Evolutionary conservation across 2,888 invertebrate species (phyloP), one percentile per base, ranked within the genome.

Genomic region (Tipula confusa): DNA sequence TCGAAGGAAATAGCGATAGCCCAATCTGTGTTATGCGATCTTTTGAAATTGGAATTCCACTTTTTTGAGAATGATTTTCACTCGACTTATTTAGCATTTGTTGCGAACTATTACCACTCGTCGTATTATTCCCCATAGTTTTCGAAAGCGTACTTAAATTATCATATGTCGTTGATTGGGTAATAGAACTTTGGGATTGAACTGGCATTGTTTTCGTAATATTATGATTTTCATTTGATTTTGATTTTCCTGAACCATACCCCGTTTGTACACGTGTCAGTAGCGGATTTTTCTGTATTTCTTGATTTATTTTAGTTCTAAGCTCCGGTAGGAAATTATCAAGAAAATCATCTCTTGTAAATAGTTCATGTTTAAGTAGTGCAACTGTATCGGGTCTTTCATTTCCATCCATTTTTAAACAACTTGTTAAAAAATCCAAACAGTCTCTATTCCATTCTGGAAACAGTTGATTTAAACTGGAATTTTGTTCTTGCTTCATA

Each of bases 261-360:
- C 83, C 84, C 86, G 87, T 85, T 89, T 91, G 29, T 11, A 84
- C 28, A n/a, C 84, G 82, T 24, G 89, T 85, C 82, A 91, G 86
- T 29, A 92, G 86, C 0, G 92, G 91, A 87, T 92, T 92, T 5
- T 87, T 90, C 86, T 92, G 91, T 85, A 92, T 91, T 86, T 94
- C 94, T 86, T 92, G 92, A 36, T 92, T 92, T 11, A 94, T 91
- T 87, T 92, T 92, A 84, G 92, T 91, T 80, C 93, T 89, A 4
- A 95, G 88, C 85, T 93, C 93, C 0, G 92, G 92, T n/a, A 93
- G 90, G 87, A 94, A 95, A 84, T 89, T 91, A 28, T 93, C 93
- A 6, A 92, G 90, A 86, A 95, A 95, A 29, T 91, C 90, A 82
- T 95, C 94, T 84, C 92, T 91, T 1, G 90, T 90, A 87, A 95